Evolutionary conservation across 2,113 vertebrate species (phyloP).

Genomic region (Nettapus auritus): DNA sequence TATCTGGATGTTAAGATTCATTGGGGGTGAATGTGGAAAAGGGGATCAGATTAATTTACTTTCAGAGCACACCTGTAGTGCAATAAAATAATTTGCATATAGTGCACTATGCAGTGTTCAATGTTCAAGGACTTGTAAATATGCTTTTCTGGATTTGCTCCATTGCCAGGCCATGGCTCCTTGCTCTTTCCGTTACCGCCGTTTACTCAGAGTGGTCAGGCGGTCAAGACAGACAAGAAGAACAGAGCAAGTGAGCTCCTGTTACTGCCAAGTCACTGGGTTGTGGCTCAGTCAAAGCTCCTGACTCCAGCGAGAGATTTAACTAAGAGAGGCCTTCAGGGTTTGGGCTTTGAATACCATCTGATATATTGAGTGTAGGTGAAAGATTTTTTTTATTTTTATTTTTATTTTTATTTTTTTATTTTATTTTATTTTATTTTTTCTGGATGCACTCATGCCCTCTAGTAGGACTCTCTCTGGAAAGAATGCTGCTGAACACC

Average conservation of each 20-base stretch:
- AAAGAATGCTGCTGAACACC: background rate
- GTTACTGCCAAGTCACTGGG: background rate
- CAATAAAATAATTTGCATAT: conserved; percentile 57
- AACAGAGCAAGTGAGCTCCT: background rate
- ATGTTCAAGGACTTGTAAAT: conserved; percentile 64
- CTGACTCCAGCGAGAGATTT: background rate
- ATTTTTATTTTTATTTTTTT: background rate
- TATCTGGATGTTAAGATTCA: background rate
- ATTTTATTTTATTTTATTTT: background rate
- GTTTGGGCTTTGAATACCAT: background rate
- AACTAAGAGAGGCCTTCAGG: background rate
- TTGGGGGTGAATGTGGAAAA: conserved; percentile 7
- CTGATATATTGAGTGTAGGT: background rate
- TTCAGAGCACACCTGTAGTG: conserved; percentile 49
- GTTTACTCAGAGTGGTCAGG: background rate
- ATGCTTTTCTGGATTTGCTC: conserved; percentile 39
- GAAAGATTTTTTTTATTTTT: background rate
- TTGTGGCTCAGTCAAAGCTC: background rate
- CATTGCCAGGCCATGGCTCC: background rate
- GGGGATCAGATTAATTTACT: conserved; percentile 11
- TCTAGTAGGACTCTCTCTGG: background rate
- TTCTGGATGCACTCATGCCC: background rate
- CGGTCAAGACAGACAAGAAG: background rate
- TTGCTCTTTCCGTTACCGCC: background rate
- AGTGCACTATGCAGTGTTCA: conserved; percentile 19